phyloP scores from a whole-genome alignment of 2,797 vertebrate species.

The Syngnathus acus region DNA sequence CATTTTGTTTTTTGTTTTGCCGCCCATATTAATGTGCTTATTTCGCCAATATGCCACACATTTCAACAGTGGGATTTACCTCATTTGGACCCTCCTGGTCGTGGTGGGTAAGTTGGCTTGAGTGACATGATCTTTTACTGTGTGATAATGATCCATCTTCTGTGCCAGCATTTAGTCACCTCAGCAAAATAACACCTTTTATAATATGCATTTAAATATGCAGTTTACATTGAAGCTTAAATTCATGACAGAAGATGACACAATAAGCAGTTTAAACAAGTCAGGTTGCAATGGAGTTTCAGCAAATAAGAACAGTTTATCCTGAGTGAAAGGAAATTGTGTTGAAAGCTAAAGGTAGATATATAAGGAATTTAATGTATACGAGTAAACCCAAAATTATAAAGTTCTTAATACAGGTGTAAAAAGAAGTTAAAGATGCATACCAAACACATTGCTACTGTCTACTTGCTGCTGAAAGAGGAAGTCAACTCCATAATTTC shows the following conservation, averaged over 20 bases:
- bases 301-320: neutral
- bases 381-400: neutral
- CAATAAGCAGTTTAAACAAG: neutral
- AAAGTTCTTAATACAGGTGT: neutral
- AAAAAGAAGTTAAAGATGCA: neutral
- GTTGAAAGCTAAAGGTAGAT: no score
- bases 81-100: slow-evolving; percentile 94
- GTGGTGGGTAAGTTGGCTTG: slow-evolving; percentile 87
- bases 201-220: neutral
- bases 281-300: neutral
- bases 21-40: slow-evolving; percentile 96
- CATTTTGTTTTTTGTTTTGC: slow-evolving; percentile 93
- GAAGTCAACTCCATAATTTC: no score
- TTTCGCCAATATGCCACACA: slow-evolving; percentile 93
- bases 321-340: neutral
- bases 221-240: neutral
- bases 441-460: neutral
- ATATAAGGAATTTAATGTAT: neutral
- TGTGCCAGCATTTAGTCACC: neutral
- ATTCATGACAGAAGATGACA: neutral
- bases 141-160: slow-evolving; percentile 8
- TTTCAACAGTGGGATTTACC: slow-evolving; percentile 98
- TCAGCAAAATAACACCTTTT: neutral
- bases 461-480: neutral
- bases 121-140: neutral